Base-by-base conservation (phyloP, 2,113 vertebrate genomes). In the Zosterops hypoxanthus region DNA sequence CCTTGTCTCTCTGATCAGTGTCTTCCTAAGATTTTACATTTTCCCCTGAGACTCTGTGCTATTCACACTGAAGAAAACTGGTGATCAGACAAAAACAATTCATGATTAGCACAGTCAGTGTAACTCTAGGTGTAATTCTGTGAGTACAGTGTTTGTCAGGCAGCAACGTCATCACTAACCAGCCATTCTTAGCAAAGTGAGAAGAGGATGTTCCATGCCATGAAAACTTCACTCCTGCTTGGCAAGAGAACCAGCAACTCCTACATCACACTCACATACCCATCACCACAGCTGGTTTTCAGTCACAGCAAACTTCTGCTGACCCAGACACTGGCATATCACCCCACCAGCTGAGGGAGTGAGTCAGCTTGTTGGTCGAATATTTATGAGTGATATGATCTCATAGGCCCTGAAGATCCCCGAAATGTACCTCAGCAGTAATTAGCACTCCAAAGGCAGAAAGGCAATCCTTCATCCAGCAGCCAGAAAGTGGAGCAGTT, bases 251-350 rank as follows among this genome's bases (percentile, higher is more conserved):
- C 9, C 20, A 34, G 20, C 6, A 61, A 5, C 17, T 22, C 39
- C 18, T 2, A 0, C 0, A 2, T 9, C 33, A 57, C 55, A 56
- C 8, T n/a, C 11, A 53, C 10, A 26, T 20, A 52, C 31, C 22
- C 25, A 46, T 69, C 41, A 68, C 33, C 23, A 34, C 39, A 53
- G 46, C 49, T 72, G 31, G 1, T 61, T 82, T 61, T 69, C 50
- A 69, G 33, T 55, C 42, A 18, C 41, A 66, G 55, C 44, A 60
- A 63, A 39, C 12, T 70, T 76, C 28, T 72, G 1, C 29, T 66
- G 47, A 71, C 16, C 29, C 33, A 59, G 42, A 59, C 28, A 52
- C 20, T 7, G 5, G 49, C 24, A 7, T n/a, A 20, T 69, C 64
- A 72, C 31, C 8, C 44, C 55, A 50, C 23, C 29, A 78, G 47